Conservation (phyloP, 2,797 vertebrate species). For the Epinephelus awoara region DNA sequence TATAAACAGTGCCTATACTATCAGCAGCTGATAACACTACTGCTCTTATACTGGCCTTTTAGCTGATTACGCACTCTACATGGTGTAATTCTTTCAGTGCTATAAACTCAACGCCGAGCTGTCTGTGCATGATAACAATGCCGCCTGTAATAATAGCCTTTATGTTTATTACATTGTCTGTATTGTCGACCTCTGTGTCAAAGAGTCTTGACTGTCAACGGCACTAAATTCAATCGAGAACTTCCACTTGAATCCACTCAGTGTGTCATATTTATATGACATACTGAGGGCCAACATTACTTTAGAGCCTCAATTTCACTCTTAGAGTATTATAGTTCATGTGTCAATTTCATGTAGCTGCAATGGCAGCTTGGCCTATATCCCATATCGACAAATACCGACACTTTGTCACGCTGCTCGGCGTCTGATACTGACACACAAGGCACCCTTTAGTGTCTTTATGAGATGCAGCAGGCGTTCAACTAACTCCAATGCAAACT, state of each 20-base stretch:
- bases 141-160: conserved; percentile 36
- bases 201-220: conserved; percentile 3
- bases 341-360: not conserved
- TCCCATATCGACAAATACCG: too few species aligned
- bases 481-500: too few species aligned
- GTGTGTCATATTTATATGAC: too few species aligned
- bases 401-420: too few species aligned
- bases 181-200: not conserved
- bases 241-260: not conserved
- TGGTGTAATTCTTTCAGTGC: conserved; percentile 56
- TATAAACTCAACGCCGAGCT: conserved; percentile 51
- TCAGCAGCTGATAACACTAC: conserved; percentile 71
- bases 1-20: conserved; percentile 65
- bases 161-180: conserved; percentile 30
- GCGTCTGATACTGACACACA: too few species aligned
- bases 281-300: not conserved
- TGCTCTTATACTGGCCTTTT: conserved; percentile 61
- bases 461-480: too few species aligned
- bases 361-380: too few species aligned
- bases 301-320: not conserved
- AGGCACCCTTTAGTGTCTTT: too few species aligned
- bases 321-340: not conserved
- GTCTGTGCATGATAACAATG: conserved; percentile 60
- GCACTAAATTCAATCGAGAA: not conserved
- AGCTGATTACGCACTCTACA: conserved; percentile 68